These are phyloP conservation scores for Ceratoteleas bidentatus DNA, from an alignment of 1,140 invertebrate genomes.

Conservation along the genomic window DNA sequence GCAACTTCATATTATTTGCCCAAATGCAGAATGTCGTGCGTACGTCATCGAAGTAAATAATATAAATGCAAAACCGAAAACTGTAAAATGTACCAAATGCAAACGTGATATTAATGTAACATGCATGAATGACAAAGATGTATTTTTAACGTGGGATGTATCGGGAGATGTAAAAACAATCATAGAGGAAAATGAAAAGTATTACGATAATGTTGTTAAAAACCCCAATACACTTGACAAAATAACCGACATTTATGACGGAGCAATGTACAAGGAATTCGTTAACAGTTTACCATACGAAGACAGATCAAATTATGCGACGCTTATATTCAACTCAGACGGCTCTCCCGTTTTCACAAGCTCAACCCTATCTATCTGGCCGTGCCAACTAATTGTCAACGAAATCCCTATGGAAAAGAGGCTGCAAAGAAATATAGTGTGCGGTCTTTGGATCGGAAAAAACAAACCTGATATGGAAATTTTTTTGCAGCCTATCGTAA, in stretches of 20 bases:
- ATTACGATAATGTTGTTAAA: conserved; percentile 22
- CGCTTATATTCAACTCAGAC: conserved; percentile 33
- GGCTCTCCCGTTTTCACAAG: conserved; percentile 35
- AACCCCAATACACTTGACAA: background rate
- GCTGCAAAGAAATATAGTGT: conserved; percentile 5
- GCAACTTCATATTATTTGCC: conserved; percentile 11
- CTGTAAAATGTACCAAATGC: background rate
- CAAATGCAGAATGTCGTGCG: background rate
- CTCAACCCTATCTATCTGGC: conserved; percentile 32
- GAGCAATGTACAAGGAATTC: conserved; percentile 17
- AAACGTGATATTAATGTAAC: background rate
- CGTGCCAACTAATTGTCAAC: conserved; percentile 38
- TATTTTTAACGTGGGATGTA: conserved; percentile 22
- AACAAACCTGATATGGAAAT: conserved; percentile 45
- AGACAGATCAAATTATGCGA: conserved; percentile 11
- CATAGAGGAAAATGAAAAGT: conserved; percentile 17
- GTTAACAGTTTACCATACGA: background rate
- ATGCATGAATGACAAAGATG: conserved; percentile 4
- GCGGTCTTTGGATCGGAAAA: conserved; percentile 41
- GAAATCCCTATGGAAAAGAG: conserved; percentile 38
- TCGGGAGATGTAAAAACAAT: conserved; percentile 13
- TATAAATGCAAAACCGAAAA: background rate
- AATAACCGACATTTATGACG: conserved; percentile 23
- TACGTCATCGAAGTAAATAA: conserved; percentile 1
- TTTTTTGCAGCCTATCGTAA: conserved; percentile 25